phyloP scores from a whole-genome alignment of 1,140 invertebrate species.

The Drosophila suzukii region DNA sequence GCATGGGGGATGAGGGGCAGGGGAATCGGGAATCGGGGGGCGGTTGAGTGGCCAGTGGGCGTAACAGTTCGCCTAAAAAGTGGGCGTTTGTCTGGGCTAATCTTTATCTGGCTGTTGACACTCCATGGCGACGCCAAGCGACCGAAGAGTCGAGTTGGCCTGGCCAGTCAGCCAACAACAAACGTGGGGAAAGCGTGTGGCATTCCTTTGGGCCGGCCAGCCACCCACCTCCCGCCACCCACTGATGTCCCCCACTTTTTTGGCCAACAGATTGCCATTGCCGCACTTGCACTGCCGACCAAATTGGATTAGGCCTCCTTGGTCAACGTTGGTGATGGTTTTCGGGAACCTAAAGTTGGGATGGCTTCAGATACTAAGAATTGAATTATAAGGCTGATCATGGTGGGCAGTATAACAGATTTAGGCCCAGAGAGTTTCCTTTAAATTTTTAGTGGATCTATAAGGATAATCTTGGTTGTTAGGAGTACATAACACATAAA shows the following conservation, averaged over 20 bases:
- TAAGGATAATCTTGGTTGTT: no score
- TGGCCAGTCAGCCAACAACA: constrained; percentile 28
- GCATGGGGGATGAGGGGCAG: neutral
- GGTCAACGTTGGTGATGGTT: neutral
- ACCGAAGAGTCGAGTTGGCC: constrained; percentile 11
- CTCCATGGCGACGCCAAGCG: constrained; percentile 68
- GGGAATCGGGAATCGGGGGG: neutral
- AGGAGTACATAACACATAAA: no score
- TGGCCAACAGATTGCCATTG: constrained; percentile 38
- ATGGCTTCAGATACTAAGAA: neutral
- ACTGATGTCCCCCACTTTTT: neutral
- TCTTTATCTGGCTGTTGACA: constrained; percentile 82
- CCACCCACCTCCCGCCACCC: constrained; percentile 8
- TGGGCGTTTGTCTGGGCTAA: constrained; percentile 81
- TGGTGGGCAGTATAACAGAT: no score
- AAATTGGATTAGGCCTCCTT: constrained; percentile 14
- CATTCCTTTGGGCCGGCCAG: constrained; percentile 40
- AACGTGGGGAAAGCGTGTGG: constrained; percentile 47
- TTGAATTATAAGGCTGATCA: no score
- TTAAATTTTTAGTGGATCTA: no score
- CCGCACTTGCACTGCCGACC: constrained; percentile 21
- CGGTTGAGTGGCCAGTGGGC: constrained; percentile 71
- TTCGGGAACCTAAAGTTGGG: neutral
- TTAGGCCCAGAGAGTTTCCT: no score
- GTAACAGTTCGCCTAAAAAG: constrained; percentile 70